Conservation (phyloP, 1,140 invertebrate genomes). For the Lepidurus packardi region DNA sequence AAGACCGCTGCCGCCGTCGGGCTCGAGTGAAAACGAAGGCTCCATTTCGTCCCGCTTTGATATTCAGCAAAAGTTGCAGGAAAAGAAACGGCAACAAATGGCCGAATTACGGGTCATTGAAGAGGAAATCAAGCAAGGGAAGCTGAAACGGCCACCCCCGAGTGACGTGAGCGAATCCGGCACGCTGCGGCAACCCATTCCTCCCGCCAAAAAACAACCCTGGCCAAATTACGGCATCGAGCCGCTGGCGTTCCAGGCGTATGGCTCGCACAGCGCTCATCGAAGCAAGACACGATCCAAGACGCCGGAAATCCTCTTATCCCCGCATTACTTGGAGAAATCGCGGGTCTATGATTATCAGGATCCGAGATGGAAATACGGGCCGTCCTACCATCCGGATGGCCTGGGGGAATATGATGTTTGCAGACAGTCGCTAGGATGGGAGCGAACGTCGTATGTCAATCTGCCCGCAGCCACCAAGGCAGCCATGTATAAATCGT, state of each 20-base stretch:
- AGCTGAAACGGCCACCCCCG: slow-evolving; percentile 54
- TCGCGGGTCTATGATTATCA: slow-evolving; percentile 44
- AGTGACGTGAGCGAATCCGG: slow-evolving; percentile 44
- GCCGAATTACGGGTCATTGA: slow-evolving; percentile 70
- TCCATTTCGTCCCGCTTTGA: slow-evolving; percentile 70
- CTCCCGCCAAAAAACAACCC: slow-evolving; percentile 50
- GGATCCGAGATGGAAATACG: slow-evolving; percentile 42
- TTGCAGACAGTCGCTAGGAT: background rate
- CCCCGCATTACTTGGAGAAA: slow-evolving; percentile 60
- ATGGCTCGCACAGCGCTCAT: slow-evolving; percentile 41
- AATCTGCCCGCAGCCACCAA: slow-evolving; percentile 33
- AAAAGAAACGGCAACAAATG: slow-evolving; percentile 81
- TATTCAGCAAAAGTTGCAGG: slow-evolving; percentile 77
- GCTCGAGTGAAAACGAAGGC: slow-evolving; percentile 64
- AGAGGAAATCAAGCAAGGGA: slow-evolving; percentile 72
- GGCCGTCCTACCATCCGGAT: slow-evolving; percentile 36
- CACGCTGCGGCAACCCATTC: slow-evolving; percentile 45
- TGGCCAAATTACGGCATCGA: slow-evolving; percentile 42
- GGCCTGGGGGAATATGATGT: slow-evolving; percentile 24
- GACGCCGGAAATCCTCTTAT: slow-evolving; percentile 68
- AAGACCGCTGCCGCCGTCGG: slow-evolving; percentile 57
- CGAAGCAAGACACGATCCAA: slow-evolving; percentile 49
- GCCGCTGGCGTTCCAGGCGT: slow-evolving; percentile 44
- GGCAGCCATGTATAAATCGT: slow-evolving; percentile 47
- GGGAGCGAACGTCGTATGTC: slow-evolving; percentile 28